These are phyloP conservation scores for Amazona guildingii DNA, from an alignment of 2,113 vertebrate genomes.

Conservation along the genomic window DNA sequence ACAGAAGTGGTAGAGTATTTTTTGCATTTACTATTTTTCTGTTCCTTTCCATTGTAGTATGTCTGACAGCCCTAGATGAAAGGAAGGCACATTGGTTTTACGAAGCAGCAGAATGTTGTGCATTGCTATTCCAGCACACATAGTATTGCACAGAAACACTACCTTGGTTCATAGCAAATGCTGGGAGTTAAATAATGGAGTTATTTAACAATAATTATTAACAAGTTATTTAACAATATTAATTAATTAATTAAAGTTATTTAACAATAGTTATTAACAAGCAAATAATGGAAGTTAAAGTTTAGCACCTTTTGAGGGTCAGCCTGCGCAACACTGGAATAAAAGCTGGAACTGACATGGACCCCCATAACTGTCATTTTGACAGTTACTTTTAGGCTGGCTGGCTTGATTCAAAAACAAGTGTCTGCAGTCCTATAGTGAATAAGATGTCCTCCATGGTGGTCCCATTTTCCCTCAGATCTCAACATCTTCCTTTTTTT, in stretches of 20 bases:
- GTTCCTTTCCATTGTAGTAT: background rate
- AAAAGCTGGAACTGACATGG: background rate
- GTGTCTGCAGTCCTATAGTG: background rate
- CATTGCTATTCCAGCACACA: background rate
- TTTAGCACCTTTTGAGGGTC: background rate
- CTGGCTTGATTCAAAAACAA: background rate
- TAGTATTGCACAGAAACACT: background rate
- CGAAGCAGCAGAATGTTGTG: background rate
- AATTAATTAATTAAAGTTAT: no score
- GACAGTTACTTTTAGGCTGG: background rate
- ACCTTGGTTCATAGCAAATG: background rate
- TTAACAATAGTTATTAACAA: background rate
- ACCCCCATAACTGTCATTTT: background rate
- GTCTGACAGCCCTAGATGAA: background rate
- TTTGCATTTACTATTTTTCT: background rate
- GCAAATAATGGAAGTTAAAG: background rate
- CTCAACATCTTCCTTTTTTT: background rate
- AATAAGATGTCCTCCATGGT: background rate
- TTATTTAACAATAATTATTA: no score
- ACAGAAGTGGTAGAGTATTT: background rate
- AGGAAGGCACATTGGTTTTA: background rate
- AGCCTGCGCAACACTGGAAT: background rate
- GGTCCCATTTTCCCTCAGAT: background rate
- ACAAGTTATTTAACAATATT: no score
- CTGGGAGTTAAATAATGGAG: background rate